Evolutionary conservation across 2,797 vertebrate genomes (phyloP).

Genomic region (Sebastes oblongus): DNA sequence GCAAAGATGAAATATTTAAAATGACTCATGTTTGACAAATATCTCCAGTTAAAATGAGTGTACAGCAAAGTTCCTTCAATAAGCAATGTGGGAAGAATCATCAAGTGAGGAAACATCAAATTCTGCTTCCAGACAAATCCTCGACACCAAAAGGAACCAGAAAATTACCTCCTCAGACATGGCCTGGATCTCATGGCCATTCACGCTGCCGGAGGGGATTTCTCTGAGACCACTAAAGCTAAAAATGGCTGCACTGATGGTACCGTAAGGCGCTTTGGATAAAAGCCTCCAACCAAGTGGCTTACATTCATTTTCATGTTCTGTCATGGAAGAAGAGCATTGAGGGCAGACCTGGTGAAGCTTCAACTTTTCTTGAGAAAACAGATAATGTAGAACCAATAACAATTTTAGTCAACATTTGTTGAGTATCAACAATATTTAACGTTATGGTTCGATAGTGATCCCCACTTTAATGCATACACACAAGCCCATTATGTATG

Average conservation of each 20-base stretch:
- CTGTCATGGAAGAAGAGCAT: neutral
- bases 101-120: conserved; percentile 8
- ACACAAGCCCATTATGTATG: neutral
- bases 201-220: neutral
- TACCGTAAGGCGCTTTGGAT: neutral
- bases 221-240: conserved; percentile 19
- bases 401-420: neutral
- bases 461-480: neutral
- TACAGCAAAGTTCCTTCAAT: neutral
- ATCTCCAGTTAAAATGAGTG: conserved; percentile 11
- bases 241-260: conserved; percentile 7
- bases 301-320: conserved; percentile 32
- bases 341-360: neutral
- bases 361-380: neutral
- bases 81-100: neutral
- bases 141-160: conserved; percentile 5
- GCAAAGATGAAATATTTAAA: conserved; percentile 17
- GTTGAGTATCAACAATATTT: neutral
- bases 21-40: conserved; percentile 5
- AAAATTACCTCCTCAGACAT: conserved; percentile 42
- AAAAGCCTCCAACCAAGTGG: conserved; percentile 10
- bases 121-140: conserved; percentile 22
- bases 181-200: conserved; percentile 2
- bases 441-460: neutral
- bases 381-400: neutral